These are phyloP conservation scores for Hippolais icterina DNA, from an alignment of 2,113 vertebrate species.

Conservation along the genomic window DNA sequence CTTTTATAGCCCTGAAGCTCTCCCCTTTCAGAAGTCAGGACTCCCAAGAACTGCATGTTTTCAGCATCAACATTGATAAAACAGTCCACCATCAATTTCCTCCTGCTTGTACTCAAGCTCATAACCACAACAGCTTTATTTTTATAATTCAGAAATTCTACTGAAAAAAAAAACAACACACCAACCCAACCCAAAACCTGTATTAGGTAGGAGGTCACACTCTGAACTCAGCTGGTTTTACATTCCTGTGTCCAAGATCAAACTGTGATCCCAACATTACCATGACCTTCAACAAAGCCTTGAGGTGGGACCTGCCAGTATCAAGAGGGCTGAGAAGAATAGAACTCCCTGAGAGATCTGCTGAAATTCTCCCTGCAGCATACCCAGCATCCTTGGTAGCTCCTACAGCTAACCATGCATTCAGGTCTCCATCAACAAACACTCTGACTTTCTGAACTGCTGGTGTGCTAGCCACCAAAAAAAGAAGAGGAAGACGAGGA, in stretches of 20 bases:
- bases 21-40: not conserved
- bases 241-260: not conserved
- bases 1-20: not conserved
- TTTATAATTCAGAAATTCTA: not conserved
- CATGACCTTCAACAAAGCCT: not conserved
- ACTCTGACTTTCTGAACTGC: not conserved
- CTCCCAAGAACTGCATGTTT: not conserved
- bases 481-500: fast-evolving
- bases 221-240: not conserved
- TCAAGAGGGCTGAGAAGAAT: not conserved
- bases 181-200: not conserved
- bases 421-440: not conserved
- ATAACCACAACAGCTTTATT: not conserved
- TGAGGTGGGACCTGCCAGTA: not conserved
- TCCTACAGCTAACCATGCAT: not conserved
- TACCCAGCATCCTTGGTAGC: not conserved
- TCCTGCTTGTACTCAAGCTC: not conserved
- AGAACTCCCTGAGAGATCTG: not conserved
- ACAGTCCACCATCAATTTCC: not conserved
- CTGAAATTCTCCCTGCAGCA: not conserved
- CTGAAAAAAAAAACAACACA: not conserved
- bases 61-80: not conserved
- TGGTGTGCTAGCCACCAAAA: not conserved
- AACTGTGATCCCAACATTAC: not conserved
- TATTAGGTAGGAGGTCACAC: not conserved